A percentile compares a stretch with the other conserved stretches of the same genome.
Evolutionary conservation across 2,888 invertebrate genomes (phyloP).

Genomic region (Schrankia costaestrigalis): DNA sequence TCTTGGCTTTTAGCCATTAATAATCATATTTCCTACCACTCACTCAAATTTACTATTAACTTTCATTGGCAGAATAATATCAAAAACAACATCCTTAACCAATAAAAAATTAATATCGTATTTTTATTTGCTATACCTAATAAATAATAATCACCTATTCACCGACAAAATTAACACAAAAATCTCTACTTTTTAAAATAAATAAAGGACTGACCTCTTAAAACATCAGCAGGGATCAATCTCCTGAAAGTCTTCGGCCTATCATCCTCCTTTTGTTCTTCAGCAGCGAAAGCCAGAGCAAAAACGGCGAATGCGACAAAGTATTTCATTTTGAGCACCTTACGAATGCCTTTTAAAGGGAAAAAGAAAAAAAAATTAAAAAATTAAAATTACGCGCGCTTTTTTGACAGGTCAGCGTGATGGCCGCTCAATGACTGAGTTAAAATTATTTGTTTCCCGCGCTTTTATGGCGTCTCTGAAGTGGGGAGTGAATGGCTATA

Average conservation of each 20-base stretch:
- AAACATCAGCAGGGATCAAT: conserved; percentile 92
- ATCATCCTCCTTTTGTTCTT: conserved; percentile 73
- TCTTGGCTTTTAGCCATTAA: too few species aligned
- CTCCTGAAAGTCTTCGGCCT: conserved; percentile 88
- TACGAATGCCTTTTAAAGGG: conserved; percentile 45
- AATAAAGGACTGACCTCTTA: conserved; percentile 86
- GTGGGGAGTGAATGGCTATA: conserved; percentile 63
- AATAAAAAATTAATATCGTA: too few species aligned
- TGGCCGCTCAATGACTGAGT: conserved; percentile 67
- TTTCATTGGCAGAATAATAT: too few species aligned
- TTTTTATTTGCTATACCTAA: conserved; percentile 2
- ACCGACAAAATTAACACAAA: background rate
- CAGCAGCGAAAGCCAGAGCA: conserved; percentile 78
- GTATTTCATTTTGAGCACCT: conserved; percentile 77
- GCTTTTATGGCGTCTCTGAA: conserved; percentile 55
- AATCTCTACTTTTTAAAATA: background rate
- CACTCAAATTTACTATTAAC: too few species aligned
- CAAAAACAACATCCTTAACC: too few species aligned
- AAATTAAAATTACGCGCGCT: conserved; percentile 47
- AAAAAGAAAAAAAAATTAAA: conserved; percentile 38
- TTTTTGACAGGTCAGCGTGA: conserved; percentile 50
- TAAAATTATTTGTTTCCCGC: conserved; percentile 49
- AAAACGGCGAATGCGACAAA: conserved; percentile 75
- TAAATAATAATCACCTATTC: background rate
- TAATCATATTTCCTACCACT: too few species aligned